Evolutionary conservation across 2,888 invertebrate species (phyloP).

Genomic region (Opisthograptis luteolata): DNA sequence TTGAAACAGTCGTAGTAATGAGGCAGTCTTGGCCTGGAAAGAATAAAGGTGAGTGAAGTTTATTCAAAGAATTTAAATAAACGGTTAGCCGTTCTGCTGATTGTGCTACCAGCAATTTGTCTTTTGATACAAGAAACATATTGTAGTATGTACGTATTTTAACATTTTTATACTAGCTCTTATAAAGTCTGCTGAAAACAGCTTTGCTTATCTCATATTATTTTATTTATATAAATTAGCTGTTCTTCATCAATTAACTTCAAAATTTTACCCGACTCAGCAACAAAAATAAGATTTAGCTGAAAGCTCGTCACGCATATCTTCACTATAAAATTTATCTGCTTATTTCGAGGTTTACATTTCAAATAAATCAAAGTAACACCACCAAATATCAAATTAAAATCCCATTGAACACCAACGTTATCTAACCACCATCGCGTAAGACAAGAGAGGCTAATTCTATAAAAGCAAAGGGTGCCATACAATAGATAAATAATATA

Average conservation of each 20-base stretch:
- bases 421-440: slow-evolving; percentile 73
- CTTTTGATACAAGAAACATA: neutral
- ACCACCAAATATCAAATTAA: slow-evolving; percentile 60
- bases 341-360: neutral
- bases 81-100: neutral
- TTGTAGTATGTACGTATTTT: too few relatives aligned
- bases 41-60: slow-evolving; percentile 17
- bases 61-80: slow-evolving; percentile 7
- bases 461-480: slow-evolving; percentile 76
- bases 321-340: neutral
- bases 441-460: slow-evolving; percentile 71
- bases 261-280: too few relatives aligned
- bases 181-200: too few relatives aligned
- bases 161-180: too few relatives aligned
- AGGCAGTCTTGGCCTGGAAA: slow-evolving; percentile 55
- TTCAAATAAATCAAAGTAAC: slow-evolving; percentile 21
- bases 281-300: too few relatives aligned
- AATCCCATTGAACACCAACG: slow-evolving; percentile 62
- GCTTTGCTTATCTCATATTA: too few relatives aligned
- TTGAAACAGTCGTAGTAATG: slow-evolving; percentile 73
- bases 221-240: too few relatives aligned
- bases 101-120: neutral
- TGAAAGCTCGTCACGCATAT: too few relatives aligned
- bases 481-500: slow-evolving; percentile 63
- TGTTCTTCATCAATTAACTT: too few relatives aligned